A percentile compares a stretch with the other conserved stretches of the same genome.
Evolutionary conservation across 2,888 invertebrate genomes (phyloP).

Genomic region (Drosophila affinis): DNA sequence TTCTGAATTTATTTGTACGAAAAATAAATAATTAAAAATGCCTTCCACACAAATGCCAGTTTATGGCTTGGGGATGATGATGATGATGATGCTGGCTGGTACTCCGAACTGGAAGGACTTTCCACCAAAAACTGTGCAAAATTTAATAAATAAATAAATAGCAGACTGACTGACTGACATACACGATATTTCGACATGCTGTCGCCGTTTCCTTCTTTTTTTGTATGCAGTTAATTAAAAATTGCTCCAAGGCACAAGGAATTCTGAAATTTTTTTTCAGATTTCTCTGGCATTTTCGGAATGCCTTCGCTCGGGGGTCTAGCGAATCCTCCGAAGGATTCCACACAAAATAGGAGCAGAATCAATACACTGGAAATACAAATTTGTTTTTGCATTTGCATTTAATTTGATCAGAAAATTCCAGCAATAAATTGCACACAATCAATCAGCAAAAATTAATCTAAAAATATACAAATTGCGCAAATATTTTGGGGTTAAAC

Average conservation of each 20-base stretch:
- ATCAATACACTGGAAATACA: too few relatives aligned
- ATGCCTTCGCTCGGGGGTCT: not conserved
- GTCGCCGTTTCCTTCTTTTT: not conserved
- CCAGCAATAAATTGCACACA: too few relatives aligned
- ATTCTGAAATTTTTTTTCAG: not conserved
- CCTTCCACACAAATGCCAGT: not conserved
- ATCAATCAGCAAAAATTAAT: too few relatives aligned
- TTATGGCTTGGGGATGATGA: not conserved
- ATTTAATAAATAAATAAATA: constrained; percentile 43
- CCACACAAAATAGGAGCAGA: too few relatives aligned
- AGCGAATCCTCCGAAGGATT: too few relatives aligned
- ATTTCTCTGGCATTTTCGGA: not conserved
- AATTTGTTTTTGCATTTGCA: not conserved
- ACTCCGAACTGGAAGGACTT: not conserved
- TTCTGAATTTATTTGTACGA: constrained; percentile 32
- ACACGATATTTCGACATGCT: constrained; percentile 12
- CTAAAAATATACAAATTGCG: too few relatives aligned
- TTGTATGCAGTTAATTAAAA: constrained; percentile 37
- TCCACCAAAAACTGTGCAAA: constrained; percentile 37
- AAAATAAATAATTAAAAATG: constrained; percentile 41
- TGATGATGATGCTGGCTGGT: not conserved
- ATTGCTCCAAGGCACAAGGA: constrained; percentile 17
- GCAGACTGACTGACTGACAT: constrained; percentile 6
- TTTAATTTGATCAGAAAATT: not conserved
- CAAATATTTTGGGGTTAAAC: too few relatives aligned